phyloP scores from a whole-genome alignment of 1,140 invertebrate species.

The Mamestra configurata region DNA sequence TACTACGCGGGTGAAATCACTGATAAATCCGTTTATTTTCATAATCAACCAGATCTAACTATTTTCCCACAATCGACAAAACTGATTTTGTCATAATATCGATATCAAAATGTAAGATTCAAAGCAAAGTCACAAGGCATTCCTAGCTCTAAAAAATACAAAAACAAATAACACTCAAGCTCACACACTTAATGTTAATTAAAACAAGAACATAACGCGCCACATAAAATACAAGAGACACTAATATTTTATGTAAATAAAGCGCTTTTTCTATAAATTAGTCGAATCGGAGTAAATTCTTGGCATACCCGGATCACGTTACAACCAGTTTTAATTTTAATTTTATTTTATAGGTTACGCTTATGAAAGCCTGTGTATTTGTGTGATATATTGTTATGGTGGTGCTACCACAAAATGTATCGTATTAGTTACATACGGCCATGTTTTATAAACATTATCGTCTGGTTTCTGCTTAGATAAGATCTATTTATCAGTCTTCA shows the following conservation, averaged over 20 bases:
- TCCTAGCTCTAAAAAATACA: not conserved
- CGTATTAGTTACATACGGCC: constrained; percentile 19
- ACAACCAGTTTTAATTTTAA: constrained; percentile 40
- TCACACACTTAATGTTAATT: constrained; percentile 2
- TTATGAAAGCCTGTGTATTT: not conserved
- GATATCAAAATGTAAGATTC: too few relatives aligned
- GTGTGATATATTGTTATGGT: constrained; percentile 35
- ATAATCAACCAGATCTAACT: too few relatives aligned
- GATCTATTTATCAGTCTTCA: not conserved
- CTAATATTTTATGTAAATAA: constrained; percentile 51
- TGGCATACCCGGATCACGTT: constrained; percentile 28
- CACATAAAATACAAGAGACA: constrained; percentile 2
- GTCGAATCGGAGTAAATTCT: constrained; percentile 33
- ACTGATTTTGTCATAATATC: too few relatives aligned
- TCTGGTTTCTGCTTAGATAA: not conserved
- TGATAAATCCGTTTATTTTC: too few relatives aligned
- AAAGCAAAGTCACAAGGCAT: not conserved
- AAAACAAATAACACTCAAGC: constrained; percentile 1
- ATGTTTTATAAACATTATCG: not conserved
- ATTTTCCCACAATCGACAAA: too few relatives aligned
- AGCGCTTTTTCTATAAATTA: constrained; percentile 19
- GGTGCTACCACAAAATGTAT: constrained; percentile 15
- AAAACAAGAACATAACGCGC: constrained; percentile 13
- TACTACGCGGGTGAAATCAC: too few relatives aligned
- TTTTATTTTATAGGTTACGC: constrained; percentile 20